Base-by-base conservation (phyloP, 2,113 vertebrate species). In the Glareola pratincola region DNA sequence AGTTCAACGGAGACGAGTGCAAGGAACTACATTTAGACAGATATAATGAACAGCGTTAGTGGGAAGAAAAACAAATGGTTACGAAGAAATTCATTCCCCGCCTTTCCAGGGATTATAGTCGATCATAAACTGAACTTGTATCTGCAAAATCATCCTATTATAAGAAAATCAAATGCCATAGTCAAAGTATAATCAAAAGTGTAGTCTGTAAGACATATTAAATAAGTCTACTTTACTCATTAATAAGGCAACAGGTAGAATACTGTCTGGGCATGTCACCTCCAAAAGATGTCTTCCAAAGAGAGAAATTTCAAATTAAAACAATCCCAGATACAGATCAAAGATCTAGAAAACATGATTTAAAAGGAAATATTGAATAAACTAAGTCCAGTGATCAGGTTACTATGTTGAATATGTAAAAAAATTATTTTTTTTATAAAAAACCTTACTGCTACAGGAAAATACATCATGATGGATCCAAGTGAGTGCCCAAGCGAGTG, bases 21-120 rank as follows among this genome's bases (percentile, higher is more conserved):
- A 87, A 94, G 60, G 60, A 94, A 63, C 45, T 89, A 71, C 83
- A 47, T 89, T 95, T 91, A 91, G 68, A 62, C 37, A 53, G 75
- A 86, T 81, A 91, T 36, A 95, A 89, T 88, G 83, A 95, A 92
- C 47, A 86, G 29, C 8, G 0, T 76, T 93, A 90, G 57, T 80
- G 53, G 53, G 62, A 94, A 81, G 82, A 83, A 88, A 93, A 85
- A 68, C 26, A 90, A 96, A 73, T 51, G 14, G 30, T 56, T 94
- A 36, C 0, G 7, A 90, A 88, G 32, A 92, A 94, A 92, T 85
- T 92, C 3, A 76, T 85, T 93, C 50, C 15, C 10, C 2, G 1
- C 36, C 57, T 92, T 95, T 88, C 30, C 45, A 76, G 29, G 23
- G 62, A 90, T 90, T 95, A 90, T 24, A 64, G 41, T 43, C 19